A percentile compares a stretch with the other conserved stretches of the same genome.
Evolutionary conservation across 2,888 invertebrate genomes (phyloP).

Genomic region (Theretra japonica): DNA sequence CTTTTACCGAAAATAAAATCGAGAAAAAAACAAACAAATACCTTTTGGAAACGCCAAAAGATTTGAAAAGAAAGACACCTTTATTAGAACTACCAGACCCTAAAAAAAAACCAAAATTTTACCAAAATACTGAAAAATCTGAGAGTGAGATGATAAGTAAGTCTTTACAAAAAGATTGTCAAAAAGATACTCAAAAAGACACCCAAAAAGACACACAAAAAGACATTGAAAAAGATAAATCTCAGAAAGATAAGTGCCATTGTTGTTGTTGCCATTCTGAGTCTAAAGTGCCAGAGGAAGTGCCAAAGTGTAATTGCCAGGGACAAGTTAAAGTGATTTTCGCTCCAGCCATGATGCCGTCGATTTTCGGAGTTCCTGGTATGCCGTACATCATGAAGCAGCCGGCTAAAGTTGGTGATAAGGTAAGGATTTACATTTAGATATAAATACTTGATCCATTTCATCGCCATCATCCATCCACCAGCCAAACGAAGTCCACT

Average conservation of each 20-base stretch:
- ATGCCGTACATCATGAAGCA: conserved; percentile 70
- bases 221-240: not conserved
- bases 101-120: conserved; percentile 68
- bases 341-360: conserved; percentile 76
- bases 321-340: conserved; percentile 64
- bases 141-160: not conserved
- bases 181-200: too few species aligned
- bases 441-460: too few species aligned
- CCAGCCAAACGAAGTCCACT: too few species aligned
- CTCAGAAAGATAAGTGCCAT: conserved; percentile 22
- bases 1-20: conserved; percentile 49
- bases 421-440: conserved; percentile 62
- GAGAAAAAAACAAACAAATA: conserved; percentile 58
- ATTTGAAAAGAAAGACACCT: conserved; percentile 69
- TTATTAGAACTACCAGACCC: conserved; percentile 68
- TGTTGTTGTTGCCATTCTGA: not conserved
- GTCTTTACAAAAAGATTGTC: not conserved
- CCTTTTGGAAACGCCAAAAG: conserved; percentile 71
- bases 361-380: conserved; percentile 66
- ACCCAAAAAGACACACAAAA: not conserved
- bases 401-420: conserved; percentile 57
- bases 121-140: conserved; percentile 31
- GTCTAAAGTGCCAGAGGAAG: not conserved
- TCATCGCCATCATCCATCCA: too few species aligned
- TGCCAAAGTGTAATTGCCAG: conserved; percentile 1